Evolutionary conservation across 2,888 invertebrate genomes (phyloP).

Genomic region (Chirona hameri): DNA sequence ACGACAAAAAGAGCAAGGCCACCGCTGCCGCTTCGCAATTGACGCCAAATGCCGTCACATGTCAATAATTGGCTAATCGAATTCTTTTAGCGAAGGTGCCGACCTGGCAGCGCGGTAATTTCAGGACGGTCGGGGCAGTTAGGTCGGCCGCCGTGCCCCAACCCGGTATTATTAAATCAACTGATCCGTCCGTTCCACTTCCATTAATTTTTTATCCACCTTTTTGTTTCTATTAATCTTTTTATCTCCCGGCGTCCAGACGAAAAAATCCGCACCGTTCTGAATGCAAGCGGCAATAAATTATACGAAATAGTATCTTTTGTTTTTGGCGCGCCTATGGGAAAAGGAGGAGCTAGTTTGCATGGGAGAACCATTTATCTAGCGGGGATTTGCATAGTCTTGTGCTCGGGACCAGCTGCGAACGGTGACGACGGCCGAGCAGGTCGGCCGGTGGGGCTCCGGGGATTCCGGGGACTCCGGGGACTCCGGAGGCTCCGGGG

Average conservation of each 20-base stretch:
- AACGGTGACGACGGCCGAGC: background rate
- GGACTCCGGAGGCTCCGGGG: too few species aligned
- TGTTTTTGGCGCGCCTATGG: constrained; percentile 27
- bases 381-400: constrained; percentile 3
- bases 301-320: background rate
- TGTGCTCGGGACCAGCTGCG: background rate
- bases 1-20: background rate
- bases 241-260: background rate
- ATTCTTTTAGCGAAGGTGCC: background rate
- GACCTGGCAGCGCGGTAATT: background rate
- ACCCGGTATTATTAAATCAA: background rate
- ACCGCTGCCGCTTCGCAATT: background rate
- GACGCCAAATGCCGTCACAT: background rate
- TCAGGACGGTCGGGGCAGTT: background rate
- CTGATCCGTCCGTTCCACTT: constrained; percentile 8
- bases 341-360: constrained; percentile 11
- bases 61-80: background rate
- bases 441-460: background rate
- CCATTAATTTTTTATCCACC: constrained; percentile 26
- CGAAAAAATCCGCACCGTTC: background rate
- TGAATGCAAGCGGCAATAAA: constrained; percentile 10
- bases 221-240: constrained; percentile 26
- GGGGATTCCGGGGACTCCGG: background rate
- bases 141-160: background rate
- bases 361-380: constrained; percentile 1